Percentiles rank a stretch among this genome's conserved stretches.
Evolutionary conservation across 1,140 invertebrate species (phyloP).

Genomic region (Caenorhabditis remanei): DNA sequence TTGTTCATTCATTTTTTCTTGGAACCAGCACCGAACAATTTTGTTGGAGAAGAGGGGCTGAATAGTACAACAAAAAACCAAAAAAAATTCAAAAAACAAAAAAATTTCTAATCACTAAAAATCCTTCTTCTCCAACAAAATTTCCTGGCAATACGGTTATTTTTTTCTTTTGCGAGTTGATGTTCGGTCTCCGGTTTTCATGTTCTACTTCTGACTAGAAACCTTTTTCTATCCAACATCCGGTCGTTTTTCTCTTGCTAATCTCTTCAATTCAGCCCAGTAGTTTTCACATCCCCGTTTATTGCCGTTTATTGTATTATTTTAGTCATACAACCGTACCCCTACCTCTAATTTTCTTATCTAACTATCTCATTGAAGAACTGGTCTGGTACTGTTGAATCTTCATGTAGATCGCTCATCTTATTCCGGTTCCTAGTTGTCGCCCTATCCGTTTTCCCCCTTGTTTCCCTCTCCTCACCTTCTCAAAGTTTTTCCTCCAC

Average conservation of each 20-base stretch:
- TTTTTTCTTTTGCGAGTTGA: conserved; percentile 29
- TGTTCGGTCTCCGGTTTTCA: conserved; percentile 54
- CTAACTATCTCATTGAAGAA: conserved; percentile 43
- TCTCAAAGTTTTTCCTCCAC: not conserved
- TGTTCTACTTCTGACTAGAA: conserved; percentile 49
- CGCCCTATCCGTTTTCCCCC: not conserved
- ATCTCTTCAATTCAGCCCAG: not conserved
- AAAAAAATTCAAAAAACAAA: too few species aligned
- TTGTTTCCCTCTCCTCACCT: not conserved
- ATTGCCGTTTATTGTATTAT: conserved; percentile 22
- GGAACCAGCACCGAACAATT: not conserved
- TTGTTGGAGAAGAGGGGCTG: not conserved
- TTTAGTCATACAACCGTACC: conserved; percentile 22
- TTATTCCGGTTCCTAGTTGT: not conserved
- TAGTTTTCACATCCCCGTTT: not conserved
- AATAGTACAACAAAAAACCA: not conserved
- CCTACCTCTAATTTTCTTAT: conserved; percentile 12
- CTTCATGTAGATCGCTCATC: not conserved
- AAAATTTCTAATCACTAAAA: not conserved
- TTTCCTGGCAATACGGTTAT: conserved; percentile 21
- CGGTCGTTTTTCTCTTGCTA: not conserved
- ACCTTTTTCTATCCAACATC: conserved; percentile 28
- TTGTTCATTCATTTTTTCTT: not conserved
- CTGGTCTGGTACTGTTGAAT: conserved; percentile 46
- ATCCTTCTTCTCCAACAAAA: not conserved